A percentile compares a stretch with the other conserved stretches of the same genome.
Evolutionary conservation across 1,140 invertebrate species (phyloP).

Genomic region (Stenopsyche tienmushanensis): DNA sequence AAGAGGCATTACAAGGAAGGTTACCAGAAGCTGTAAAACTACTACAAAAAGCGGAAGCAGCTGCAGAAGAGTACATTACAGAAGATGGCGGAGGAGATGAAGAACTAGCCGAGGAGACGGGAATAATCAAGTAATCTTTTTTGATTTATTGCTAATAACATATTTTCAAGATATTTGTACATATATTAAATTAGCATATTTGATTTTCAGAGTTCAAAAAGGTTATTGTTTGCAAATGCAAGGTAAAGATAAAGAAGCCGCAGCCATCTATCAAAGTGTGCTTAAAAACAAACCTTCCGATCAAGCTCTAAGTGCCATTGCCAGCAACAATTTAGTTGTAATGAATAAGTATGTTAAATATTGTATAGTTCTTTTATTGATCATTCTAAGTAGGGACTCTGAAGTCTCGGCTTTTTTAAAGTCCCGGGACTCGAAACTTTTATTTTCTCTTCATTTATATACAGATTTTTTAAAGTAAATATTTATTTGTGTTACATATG

Average conservation of each 20-base stretch:
- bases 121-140: constrained; percentile 68
- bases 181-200: not conserved
- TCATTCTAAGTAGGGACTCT: not conserved
- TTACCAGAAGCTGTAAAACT: constrained; percentile 78
- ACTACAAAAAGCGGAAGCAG: constrained; percentile 78
- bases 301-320: constrained; percentile 81
- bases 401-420: no score
- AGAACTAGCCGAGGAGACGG: constrained; percentile 85
- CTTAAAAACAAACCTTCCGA: constrained; percentile 80
- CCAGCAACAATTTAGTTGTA: constrained; percentile 90
- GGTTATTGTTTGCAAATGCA: constrained; percentile 85
- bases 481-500: no score
- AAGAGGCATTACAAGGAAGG: constrained; percentile 69
- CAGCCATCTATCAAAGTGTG: constrained; percentile 76
- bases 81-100: constrained; percentile 84
- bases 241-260: constrained; percentile 75
- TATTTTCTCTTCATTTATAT: no score
- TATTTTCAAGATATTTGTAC: not conserved
- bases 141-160: not conserved
- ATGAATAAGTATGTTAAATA: constrained; percentile 68
- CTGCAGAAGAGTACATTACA: constrained; percentile 78
- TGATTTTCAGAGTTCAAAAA: constrained; percentile 71
- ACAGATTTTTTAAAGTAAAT: no score
- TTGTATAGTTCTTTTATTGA: constrained; percentile 11
- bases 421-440: no score